Evolutionary conservation across 2,888 invertebrate genomes (phyloP).

Genomic region (Sphaeridia pumilis): DNA sequence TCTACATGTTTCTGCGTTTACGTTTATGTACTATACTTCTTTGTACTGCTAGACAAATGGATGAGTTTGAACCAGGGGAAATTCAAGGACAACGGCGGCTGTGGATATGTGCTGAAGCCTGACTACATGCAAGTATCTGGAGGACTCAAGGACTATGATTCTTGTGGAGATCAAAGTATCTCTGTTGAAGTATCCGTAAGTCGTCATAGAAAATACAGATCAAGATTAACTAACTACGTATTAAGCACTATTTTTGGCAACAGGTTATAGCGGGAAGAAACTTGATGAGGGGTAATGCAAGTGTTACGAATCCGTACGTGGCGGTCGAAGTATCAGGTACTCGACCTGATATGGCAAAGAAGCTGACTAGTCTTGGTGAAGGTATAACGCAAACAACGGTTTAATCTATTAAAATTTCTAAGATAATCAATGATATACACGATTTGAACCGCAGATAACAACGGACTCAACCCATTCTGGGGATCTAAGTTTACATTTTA

Average conservation of each 20-base stretch:
- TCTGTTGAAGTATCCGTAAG: neutral
- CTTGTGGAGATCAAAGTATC: neutral
- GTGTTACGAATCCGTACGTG: neutral
- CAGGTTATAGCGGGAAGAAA: neutral
- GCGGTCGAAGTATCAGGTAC: neutral
- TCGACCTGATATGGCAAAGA: neutral
- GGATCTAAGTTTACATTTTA: neutral
- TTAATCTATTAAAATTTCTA: neutral
- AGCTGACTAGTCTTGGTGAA: neutral
- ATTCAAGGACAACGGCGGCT: neutral
- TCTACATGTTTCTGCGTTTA: neutral
- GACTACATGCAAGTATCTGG: neutral
- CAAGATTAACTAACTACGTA: neutral
- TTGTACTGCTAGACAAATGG: neutral
- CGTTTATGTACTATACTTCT: neutral
- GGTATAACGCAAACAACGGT: neutral
- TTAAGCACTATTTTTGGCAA: neutral
- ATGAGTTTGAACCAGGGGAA: neutral
- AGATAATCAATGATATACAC: neutral
- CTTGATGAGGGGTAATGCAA: neutral
- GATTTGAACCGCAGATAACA: neutral
- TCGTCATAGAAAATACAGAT: neutral
- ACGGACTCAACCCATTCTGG: neutral
- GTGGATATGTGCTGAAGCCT: neutral
- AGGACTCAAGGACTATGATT: neutral